Percentiles rank a stretch among this genome's conserved stretches.
Evolutionary conservation across 2,888 invertebrate species (phyloP).

Genomic region (Ptychoptera contaminata): DNA sequence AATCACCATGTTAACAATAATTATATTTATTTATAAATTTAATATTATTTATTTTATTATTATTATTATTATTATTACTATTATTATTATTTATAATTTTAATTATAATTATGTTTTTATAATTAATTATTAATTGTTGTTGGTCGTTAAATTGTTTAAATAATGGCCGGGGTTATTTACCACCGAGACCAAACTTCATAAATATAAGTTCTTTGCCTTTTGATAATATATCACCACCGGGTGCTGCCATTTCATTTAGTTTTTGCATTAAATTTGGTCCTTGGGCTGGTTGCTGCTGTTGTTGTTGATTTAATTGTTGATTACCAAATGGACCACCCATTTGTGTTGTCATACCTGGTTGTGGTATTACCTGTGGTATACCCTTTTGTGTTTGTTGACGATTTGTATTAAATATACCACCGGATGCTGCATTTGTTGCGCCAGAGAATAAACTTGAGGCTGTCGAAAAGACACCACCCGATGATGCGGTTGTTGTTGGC

Average conservation of each 20-base stretch:
- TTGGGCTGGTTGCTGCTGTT: conserved; percentile 34
- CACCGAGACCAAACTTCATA: conserved; percentile 83
- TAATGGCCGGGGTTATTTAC: conserved; percentile 41
- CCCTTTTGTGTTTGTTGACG: conserved; percentile 32
- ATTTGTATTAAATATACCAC: conserved; percentile 28
- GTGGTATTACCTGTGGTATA: conserved; percentile 35
- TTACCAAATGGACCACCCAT: conserved; percentile 14
- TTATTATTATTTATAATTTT: not conserved
- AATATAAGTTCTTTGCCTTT: conserved; percentile 89
- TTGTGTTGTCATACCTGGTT: conserved; percentile 28
- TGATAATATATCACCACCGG: conserved; percentile 78
- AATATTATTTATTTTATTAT: not conserved
- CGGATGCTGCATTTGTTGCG: conserved; percentile 32
- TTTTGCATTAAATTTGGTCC: conserved; percentile 75
- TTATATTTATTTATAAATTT: not conserved
- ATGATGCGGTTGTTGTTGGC: conserved; percentile 24
- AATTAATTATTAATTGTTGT: conserved; percentile 16
- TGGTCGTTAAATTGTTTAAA: not conserved
- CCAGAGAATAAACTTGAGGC: conserved; percentile 32
- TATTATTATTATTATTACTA: conserved; percentile 1
- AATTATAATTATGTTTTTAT: not conserved
- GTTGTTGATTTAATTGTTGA: conserved; percentile 15
- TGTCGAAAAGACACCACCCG: conserved; percentile 29
- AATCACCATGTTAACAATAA: no score
- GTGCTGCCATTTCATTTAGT: conserved; percentile 74